Evolutionary conservation across 2,888 invertebrate species (phyloP), one percentile per base, ranked within the genome.

Genomic region (Drosophila mayaguana): DNA sequence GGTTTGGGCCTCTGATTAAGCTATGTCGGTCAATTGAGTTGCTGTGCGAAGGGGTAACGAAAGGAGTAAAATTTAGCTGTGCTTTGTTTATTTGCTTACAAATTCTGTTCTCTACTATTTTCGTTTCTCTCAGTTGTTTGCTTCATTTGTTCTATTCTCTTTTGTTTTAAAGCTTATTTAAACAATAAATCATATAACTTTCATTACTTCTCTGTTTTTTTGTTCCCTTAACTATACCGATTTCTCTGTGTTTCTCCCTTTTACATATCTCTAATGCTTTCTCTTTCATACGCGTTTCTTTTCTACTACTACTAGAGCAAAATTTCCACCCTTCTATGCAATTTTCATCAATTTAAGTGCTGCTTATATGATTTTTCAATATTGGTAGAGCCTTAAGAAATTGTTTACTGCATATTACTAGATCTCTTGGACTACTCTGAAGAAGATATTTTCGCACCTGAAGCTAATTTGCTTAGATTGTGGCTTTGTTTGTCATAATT

Each of bases 11-110:
- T 20, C 34, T 22, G 40, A 34, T 63, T 34, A 20, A 50, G 42
- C 25, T 48, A 40, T 40, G 61, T 38, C 6, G 45, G 36, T 12
- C 59, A 48, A 48, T 59, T 48, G 28, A 28, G 40, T 18, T n/a
- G 11, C 28, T 38, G 25, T 9, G 38, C 9, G 16, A 45, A 32
- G 28, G 36, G 22, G 7, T 46, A 18, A 18, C 5, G 18, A 1
- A 43, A 6, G 16, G 18, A 59, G 25, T 36, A 14, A 2, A n/a
- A n/a, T 22, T 22, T 32, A 32, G 18, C 9, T 48, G 16, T 48
- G 0, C 16, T 48, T 11, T 5, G n/a, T n/a, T 28, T 48, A 48
- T 45, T 45, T 45, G 14, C 22, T 45, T 14, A 22, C 46, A 46
- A 8, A n/a, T 28, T 48, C 46, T 28, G 6, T 50, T 32, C 28